A percentile compares a stretch with the other conserved stretches of the same genome.
phyloP scores from a whole-genome alignment of 2,888 invertebrate species.

The Calameuta idolon region DNA sequence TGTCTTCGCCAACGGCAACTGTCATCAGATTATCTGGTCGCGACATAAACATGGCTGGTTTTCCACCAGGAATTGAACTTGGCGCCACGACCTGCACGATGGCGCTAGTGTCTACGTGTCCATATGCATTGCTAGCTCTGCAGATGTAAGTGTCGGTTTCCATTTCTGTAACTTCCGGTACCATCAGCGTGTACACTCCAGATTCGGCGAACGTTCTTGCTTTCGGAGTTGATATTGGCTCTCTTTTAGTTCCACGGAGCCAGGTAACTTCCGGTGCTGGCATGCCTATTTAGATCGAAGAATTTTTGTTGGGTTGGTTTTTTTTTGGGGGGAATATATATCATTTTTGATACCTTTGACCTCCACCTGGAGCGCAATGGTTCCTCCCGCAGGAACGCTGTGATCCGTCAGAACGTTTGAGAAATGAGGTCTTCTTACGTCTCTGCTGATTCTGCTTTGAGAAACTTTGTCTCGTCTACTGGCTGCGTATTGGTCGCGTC shows the following conservation, averaged over 20 bases:
- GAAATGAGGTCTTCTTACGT: constrained; percentile 77
- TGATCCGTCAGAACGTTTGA: constrained; percentile 78
- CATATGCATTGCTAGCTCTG: constrained; percentile 80
- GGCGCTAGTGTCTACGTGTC: constrained; percentile 79
- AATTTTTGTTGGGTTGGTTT: neutral
- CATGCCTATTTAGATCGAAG: constrained; percentile 51
- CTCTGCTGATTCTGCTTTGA: constrained; percentile 39
- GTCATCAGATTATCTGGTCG: constrained; percentile 82
- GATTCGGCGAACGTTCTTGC: constrained; percentile 77
- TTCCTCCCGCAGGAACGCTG: constrained; percentile 80
- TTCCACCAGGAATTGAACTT: constrained; percentile 73
- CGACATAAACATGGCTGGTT: constrained; percentile 83
- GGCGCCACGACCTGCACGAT: constrained; percentile 78
- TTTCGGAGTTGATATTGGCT: constrained; percentile 72
- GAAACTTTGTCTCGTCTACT: constrained; percentile 33
- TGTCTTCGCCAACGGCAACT: constrained; percentile 83
- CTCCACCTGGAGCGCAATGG: constrained; percentile 85
- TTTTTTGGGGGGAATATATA: neutral
- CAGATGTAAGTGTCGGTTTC: constrained; percentile 84
- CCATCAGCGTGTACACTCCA: constrained; percentile 79
- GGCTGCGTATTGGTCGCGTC: constrained; percentile 29
- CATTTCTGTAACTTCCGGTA: constrained; percentile 78
- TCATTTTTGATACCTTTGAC: constrained; percentile 71
- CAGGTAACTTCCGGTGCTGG: constrained; percentile 79
- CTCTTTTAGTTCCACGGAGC: constrained; percentile 73